Evolutionary conservation across 1,140 invertebrate genomes (phyloP), one percentile per base, ranked within the genome.

Genomic region (Neoseiulus cucumeris): DNA sequence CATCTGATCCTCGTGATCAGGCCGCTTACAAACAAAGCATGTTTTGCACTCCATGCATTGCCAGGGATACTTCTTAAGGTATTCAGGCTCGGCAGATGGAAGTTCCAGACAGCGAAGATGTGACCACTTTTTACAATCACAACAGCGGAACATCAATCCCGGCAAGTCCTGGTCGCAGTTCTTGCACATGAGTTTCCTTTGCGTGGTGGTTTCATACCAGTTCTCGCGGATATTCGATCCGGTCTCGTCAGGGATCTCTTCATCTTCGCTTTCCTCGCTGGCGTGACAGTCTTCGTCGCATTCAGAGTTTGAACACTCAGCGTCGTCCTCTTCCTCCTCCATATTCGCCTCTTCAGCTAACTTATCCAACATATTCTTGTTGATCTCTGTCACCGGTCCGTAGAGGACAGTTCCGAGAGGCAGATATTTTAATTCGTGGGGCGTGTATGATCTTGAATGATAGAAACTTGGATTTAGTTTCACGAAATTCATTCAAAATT

Each of bases 11-110:
- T 91, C 87, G 75, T 92, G 85, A 68, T 85, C 83, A 14, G 86
- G 84, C 73, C 87, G 84, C 69, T 84, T 82, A 75, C 92, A 96
- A 68, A 84, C 82, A 66, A 84, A 83, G 76, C 92, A 96, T 39
- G 83, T 85, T 79, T 95, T 95, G 77, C 92, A 96, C 69, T 91
- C 90, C 69, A 87, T 88, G 73, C 92, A 96, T 75, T 90, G 87
- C 92, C 92, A 96, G 66, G 85, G 80, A 75, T 95, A 95, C 59
- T 84, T 85, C 71, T 83, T 82, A 66, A 91, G 86, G 64, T 87
- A 84, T 65, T 83, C 81, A 65, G 89, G 81, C 81, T 91, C 89
- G 68, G 87, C 84, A 44, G 82, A 74, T 39, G 85, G 83, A 72
- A 93, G 80, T 68, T 91, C 87, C 70, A 91, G 81, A 77, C 90